A percentile compares a stretch with the other conserved stretches of the same genome.
These are phyloP conservation scores for Mormoops blainvillei DNA, from an alignment of 2,113 vertebrate genomes.

Conservation along the genomic window DNA sequence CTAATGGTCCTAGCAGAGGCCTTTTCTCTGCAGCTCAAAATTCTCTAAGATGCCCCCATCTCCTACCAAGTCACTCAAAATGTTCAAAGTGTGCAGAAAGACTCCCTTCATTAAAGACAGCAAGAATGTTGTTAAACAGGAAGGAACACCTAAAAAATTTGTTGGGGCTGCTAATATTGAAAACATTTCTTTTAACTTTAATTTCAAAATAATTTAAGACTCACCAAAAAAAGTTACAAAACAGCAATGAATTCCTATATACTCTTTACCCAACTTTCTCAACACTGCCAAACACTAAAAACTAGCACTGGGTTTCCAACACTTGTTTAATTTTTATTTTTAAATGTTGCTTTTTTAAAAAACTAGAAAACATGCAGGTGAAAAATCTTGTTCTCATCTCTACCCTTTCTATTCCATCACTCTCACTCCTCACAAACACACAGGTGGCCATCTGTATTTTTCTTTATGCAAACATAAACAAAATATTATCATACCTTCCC, in stretches of 20 bases:
- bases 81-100: neutral
- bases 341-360: neutral
- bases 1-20: neutral
- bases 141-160: neutral
- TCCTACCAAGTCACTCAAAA: neutral
- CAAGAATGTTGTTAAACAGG: neutral
- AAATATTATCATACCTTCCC: neutral
- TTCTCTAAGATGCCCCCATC: neutral
- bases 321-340: neutral
- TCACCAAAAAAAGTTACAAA: neutral
- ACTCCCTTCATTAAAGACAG: neutral
- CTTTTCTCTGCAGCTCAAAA: neutral
- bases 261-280: neutral
- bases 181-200: neutral
- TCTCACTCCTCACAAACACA: neutral
- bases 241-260: neutral
- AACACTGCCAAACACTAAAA: neutral
- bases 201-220: slow-evolving; percentile 19
- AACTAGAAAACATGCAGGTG: neutral
- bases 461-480: slow-evolving; percentile 24
- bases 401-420: neutral
- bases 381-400: neutral
- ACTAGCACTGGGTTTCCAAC: neutral
- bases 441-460: neutral
- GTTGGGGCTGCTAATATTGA: neutral